Evolutionary conservation across 2,888 invertebrate genomes (phyloP), one percentile per base, ranked within the genome.

Genomic region (Tetrapedia diversipes): DNA sequence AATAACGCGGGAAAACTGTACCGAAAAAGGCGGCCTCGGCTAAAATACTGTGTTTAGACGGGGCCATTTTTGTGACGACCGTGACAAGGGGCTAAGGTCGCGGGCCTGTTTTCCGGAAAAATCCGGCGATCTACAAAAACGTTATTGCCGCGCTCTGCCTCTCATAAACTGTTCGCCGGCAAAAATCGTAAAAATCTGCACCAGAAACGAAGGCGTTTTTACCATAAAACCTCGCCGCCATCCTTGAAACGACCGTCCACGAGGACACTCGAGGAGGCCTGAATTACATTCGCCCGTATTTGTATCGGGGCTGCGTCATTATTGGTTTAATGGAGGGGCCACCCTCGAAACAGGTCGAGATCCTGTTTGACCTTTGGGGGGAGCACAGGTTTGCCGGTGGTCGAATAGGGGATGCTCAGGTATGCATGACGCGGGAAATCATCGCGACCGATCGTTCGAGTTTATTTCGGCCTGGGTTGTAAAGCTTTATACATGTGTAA

Each of bases 1-100:
- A 91, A 90, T 91, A 91, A 90, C 87, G 83, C 84, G 83, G n/a
- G 82, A 84, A 89, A 90, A 89, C 80, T 90, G 88, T 86, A 88
- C 88, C 87, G 90, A 86, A 87, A 87, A 88, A 81, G 82, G 65
- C 80, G 72, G 1, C 4, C 63, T 11, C 16, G 3, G 16, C 11
- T 16, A 83, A 87, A 85, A 86, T 81, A 81, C 77, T 81, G 51
- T 24, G n/a, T n/a, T n/a, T n/a, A n/a, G n/a, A n/a, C n/a, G n/a
- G n/a, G n/a, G n/a, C n/a, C n/a, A n/a, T n/a, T n/a, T n/a, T n/a
- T n/a, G n/a, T n/a, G n/a, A n/a, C n/a, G n/a, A n/a, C n/a, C n/a
- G n/a, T n/a, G n/a, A n/a, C n/a, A n/a, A n/a, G n/a, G n/a, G n/a
- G n/a, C 4, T 57, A 61, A 54, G 79, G 64, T 51, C 57, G 10